Evolutionary conservation across 1,140 invertebrate genomes (phyloP), one percentile per base, ranked within the genome.

Genomic region (Ephestia elutella): DNA sequence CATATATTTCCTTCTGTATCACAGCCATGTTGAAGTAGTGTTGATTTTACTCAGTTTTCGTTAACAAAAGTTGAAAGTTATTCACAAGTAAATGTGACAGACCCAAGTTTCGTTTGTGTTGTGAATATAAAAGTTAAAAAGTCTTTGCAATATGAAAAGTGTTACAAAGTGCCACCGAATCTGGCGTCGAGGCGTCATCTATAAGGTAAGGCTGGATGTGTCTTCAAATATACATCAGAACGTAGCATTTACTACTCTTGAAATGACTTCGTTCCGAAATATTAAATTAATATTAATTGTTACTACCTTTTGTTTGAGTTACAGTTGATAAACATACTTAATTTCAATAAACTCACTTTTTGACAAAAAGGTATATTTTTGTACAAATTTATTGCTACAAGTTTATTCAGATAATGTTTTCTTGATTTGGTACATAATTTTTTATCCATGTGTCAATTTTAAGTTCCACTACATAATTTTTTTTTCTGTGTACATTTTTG

Each of bases 1-100:
- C 71, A 82, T 86, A 81, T 84, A 80, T 81, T 86, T 88, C 80
- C 81, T 86, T 76, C 80, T 78, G 70, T 82, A 87, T 82, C 78
- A 86, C 86, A 87, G 83, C 86, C 86, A 88, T 88, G 86, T 88
- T 87, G 82, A 83, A 88, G 86, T 88, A 88, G 86, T 88, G 86
- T 86, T 86, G 80, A 85, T 86, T 86, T 86, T 81, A 80, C 68
- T 88, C 80, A 86, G 86, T 87, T 87, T 78, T 78, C 81, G 81
- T 81, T 80, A 85, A 73, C 73, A 19, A 82, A 86, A 83, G 79
- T 86, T 76, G 73, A 80, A 68, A 82, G 82, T 85, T 80, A 70
- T 71, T 80, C 83, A 86, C 83, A 84, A 87, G 81, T 88, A 82
- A 69, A 84, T 86, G 83, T 88, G 83, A 86, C 78, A 88, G 83